Base-by-base conservation (phyloP, 2,797 vertebrate genomes). In the Carcharodon carcharias region DNA sequence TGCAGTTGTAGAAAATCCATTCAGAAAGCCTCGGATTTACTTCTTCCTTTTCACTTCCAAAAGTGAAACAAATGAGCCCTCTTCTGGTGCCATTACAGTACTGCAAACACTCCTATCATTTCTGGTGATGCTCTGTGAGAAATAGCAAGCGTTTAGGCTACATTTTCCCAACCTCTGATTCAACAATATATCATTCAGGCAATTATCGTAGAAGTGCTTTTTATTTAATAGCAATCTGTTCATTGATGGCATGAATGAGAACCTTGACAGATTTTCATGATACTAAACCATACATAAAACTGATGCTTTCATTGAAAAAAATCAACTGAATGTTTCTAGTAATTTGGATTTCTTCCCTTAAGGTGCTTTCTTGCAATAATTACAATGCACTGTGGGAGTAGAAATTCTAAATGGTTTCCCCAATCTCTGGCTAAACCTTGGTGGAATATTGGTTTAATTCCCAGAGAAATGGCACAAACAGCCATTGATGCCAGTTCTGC, bases 51-150 rank as follows among this genome's bases (percentile, higher is more conserved):
- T 35, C 50, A 31, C 21, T 71, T 28, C 21, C 69, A 77, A 77
- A 95, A 77, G 69, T 95, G 69, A 77, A 95, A 56, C 94, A 77
- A 35, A 67, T 61, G 92, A 80, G 96, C 96, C 96, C 96, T 96
- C 96, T 96, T 95, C 63, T 96, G 96, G 96, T 54, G 58, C 1
- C 1, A 23, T 18, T 71, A 1, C 28, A 35, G 65, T 31, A 96
- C 94, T 96, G 71, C 96, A 96, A 11, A 31, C 35, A 96, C 61
- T 97, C 95, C 96, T 96, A 54, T 12, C 26, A 12, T 61, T 58
- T 91, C 54, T 61, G 54, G 54, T 56, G 50, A 54, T 56, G 50
- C 50, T 56, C 16, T 12, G 26, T 89, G 0, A 58, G 56, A 26
- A 7, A 14, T 35, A 88, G 50, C 54, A 28, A 21, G 31, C n/a